These are phyloP conservation scores for Myotis planiceps DNA, from an alignment of 2,797 vertebrate genomes.

Conservation along the genomic window DNA sequence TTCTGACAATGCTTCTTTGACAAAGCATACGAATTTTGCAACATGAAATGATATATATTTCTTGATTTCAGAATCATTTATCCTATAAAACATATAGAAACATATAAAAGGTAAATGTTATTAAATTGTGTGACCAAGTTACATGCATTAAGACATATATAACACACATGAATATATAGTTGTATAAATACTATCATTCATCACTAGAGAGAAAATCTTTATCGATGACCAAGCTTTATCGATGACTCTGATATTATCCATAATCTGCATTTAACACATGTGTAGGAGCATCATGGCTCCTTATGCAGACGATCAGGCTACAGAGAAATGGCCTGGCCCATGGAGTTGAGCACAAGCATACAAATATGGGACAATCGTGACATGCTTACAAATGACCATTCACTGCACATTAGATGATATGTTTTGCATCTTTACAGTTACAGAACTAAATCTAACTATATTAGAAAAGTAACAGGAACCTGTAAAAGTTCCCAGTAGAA, in stretches of 20 bases:
- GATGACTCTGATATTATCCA: not conserved
- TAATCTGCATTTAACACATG: not conserved
- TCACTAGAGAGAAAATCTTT: not conserved
- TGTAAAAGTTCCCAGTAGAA: not conserved
- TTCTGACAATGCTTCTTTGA: not conserved
- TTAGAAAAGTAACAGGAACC: not conserved
- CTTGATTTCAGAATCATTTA: not conserved
- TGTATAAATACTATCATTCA: not conserved
- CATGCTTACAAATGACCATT: not conserved
- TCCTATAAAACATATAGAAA: not conserved
- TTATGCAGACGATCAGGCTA: not conserved
- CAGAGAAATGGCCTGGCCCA: not conserved
- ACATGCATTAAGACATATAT: not conserved
- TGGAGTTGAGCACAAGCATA: not conserved
- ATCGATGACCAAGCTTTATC: not conserved
- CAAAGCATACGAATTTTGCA: slow-evolving; percentile 20
- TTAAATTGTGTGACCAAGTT: not conserved
- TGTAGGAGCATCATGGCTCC: not conserved
- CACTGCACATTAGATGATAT: not conserved
- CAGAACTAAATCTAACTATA: not conserved
- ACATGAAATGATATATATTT: not conserved
- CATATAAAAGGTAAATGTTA: not conserved
- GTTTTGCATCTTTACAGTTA: not conserved
- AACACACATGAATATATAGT: not conserved
- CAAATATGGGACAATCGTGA: not conserved